Conservation (phyloP, 2,888 invertebrate species). For the Epirrhoe tristata region DNA sequence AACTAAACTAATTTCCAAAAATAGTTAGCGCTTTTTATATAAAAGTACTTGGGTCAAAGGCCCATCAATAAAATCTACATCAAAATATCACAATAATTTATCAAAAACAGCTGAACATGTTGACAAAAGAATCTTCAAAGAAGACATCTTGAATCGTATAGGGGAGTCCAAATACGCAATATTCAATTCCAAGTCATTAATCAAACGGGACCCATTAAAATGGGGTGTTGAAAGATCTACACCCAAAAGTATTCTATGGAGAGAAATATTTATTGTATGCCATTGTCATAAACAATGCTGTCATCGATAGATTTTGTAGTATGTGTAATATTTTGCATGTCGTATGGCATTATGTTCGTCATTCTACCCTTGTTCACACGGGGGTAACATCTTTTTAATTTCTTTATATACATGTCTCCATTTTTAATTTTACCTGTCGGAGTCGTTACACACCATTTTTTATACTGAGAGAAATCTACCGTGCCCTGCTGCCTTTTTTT, state of each 20-base stretch:
- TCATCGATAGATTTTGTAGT: constrained; percentile 37
- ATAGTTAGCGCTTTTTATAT: not conserved
- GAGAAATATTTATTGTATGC: constrained; percentile 64
- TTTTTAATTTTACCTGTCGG: too few species aligned
- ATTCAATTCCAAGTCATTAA: constrained; percentile 71
- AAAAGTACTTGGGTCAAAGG: constrained; percentile 11
- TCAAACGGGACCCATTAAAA: constrained; percentile 80
- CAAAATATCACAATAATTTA: constrained; percentile 29
- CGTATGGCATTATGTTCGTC: not conserved
- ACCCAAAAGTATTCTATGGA: constrained; percentile 72
- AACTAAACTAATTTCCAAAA: too few species aligned
- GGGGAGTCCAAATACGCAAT: constrained; percentile 61
- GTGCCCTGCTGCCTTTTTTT: too few species aligned
- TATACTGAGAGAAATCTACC: too few species aligned
- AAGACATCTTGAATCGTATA: constrained; percentile 45
- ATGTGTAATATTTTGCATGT: constrained; percentile 18
- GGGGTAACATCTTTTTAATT: not conserved
- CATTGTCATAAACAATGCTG: constrained; percentile 60
- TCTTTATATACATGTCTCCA: not conserved
- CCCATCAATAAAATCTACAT: constrained; percentile 35
- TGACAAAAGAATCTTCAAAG: constrained; percentile 38
- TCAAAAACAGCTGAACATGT: constrained; percentile 44
- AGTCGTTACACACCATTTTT: too few species aligned
- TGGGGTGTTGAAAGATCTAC: constrained; percentile 78
- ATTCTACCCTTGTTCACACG: not conserved